These are phyloP conservation scores for Pyrrhia umbra DNA, from an alignment of 2,888 invertebrate species.

Conservation along the genomic window DNA sequence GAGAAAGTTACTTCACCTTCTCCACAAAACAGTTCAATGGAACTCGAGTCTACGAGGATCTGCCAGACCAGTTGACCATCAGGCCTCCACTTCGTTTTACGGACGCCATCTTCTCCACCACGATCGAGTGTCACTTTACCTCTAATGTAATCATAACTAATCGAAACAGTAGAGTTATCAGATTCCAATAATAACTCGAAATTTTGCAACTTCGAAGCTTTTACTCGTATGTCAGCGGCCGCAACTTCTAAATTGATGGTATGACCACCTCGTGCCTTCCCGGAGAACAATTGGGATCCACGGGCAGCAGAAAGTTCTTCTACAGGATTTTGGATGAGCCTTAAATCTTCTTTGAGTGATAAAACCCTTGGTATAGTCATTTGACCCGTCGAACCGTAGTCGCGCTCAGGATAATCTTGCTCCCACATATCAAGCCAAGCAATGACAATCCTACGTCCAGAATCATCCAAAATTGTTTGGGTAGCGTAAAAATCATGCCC, in stretches of 20 bases:
- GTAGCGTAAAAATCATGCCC: conserved; percentile 87
- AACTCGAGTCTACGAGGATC: conserved; percentile 78
- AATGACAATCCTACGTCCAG: conserved; percentile 74
- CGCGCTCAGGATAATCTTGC: conserved; percentile 76
- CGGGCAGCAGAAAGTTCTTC: conserved; percentile 63
- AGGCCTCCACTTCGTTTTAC: conserved; percentile 77
- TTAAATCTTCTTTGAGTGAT: conserved; percentile 66
- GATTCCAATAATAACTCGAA: conserved; percentile 73
- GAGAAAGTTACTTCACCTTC: conserved; percentile 79
- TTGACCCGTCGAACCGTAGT: conserved; percentile 81
- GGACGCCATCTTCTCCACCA: conserved; percentile 76
- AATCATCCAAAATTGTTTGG: conserved; percentile 75
- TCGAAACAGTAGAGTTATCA: conserved; percentile 62
- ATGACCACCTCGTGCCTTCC: conserved; percentile 56
- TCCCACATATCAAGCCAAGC: conserved; percentile 88
- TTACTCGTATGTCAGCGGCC: conserved; percentile 73
- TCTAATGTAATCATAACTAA: conserved; percentile 68
- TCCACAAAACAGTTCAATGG: conserved; percentile 77
- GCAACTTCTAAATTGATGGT: conserved; percentile 67
- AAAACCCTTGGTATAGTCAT: conserved; percentile 80
- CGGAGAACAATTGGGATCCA: conserved; percentile 61
- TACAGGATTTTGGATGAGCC: conserved; percentile 76
- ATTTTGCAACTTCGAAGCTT: conserved; percentile 55
- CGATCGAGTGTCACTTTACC: conserved; percentile 76
- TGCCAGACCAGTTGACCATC: conserved; percentile 59